Evolutionary conservation across 2,113 vertebrate species (phyloP), one percentile per base, ranked within the genome.

Genomic region (Chaetura pelagica): DNA sequence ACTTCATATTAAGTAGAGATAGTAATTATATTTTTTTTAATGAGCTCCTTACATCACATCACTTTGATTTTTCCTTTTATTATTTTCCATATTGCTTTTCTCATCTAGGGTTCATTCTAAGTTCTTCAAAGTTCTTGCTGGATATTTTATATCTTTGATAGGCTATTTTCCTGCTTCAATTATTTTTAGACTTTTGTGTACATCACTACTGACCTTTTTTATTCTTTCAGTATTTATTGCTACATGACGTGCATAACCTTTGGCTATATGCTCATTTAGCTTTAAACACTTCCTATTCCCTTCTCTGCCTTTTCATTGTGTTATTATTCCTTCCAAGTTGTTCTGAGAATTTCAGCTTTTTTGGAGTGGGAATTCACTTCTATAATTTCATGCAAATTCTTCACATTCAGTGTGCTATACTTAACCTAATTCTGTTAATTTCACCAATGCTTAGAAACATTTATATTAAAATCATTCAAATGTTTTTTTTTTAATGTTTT

Each of bases 191-290:
- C 20, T 82, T 88, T 42, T 59, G 87, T 68, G 46, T 90, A 80
- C 62, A 75, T 89, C 40, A 58, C 55, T 78, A 52, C 78, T 92
- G 87, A 93, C 57, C 77, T 93, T 94, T 96, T 93, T 74, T 89
- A 72, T 80, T 91, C 64, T 86, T 83, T 82, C 26, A 26, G 35
- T 93, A 90, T 96, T 96, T 92, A 93, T 93, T 84, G 17, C 67
- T 86, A 80, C 51, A 68, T 95, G 82, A 78, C 30, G 4, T 68
- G 76, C 18, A 78, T 94, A 93, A 93, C 77, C 85, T 96, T 95
- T 95, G 68, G 35, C 63, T 94, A 85, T 63, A 68, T 5, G 4
- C 88, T 91, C 92, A 96, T 94, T 97, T 96, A 86, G 20, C 62
- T 52, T 91, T 91, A 91, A 92, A 72, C 55, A 58, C 54, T 90